A percentile compares a stretch with the other conserved stretches of the same genome.
Conservation (phyloP, 2,113 vertebrate genomes). For the Muntiacus reevesi region DNA sequence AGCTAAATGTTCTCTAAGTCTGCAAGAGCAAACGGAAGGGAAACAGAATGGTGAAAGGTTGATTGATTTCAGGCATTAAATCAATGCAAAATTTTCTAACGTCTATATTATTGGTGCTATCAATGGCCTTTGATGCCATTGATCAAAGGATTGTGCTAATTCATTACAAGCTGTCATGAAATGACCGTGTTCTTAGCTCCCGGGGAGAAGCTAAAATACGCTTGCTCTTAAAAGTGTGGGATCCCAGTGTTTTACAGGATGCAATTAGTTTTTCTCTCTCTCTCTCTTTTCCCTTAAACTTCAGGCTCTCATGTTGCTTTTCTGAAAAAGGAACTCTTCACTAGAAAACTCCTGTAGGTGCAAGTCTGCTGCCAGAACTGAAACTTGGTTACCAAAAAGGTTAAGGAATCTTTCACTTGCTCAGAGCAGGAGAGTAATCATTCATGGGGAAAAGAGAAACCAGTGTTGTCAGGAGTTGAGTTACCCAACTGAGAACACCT, state of each 20-base stretch:
- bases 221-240: slow-evolving; percentile 1
- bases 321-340: background rate
- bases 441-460: background rate
- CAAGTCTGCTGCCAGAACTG: background rate
- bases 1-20: background rate
- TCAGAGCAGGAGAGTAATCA: background rate
- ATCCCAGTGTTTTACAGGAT: background rate
- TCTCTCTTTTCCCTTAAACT: background rate
- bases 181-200: background rate
- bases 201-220: background rate
- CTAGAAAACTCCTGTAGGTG: background rate
- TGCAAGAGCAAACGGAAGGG: background rate
- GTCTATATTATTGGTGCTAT: slow-evolving; percentile 35
- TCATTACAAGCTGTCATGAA: slow-evolving; percentile 48
- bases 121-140: slow-evolving; percentile 52
- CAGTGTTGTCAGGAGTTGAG: background rate
- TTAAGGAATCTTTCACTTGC: background rate
- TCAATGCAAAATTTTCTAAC: slow-evolving; percentile 43
- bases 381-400: background rate
- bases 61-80: slow-evolving; percentile 47
- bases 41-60: background rate
- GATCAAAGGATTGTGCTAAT: slow-evolving; percentile 51
- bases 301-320: background rate
- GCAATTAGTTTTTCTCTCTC: background rate
- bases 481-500: background rate